A percentile compares a stretch with the other conserved stretches of the same genome.
Evolutionary conservation across 2,797 vertebrate genomes (phyloP).

Genomic region (Dipus sagitta): DNA sequence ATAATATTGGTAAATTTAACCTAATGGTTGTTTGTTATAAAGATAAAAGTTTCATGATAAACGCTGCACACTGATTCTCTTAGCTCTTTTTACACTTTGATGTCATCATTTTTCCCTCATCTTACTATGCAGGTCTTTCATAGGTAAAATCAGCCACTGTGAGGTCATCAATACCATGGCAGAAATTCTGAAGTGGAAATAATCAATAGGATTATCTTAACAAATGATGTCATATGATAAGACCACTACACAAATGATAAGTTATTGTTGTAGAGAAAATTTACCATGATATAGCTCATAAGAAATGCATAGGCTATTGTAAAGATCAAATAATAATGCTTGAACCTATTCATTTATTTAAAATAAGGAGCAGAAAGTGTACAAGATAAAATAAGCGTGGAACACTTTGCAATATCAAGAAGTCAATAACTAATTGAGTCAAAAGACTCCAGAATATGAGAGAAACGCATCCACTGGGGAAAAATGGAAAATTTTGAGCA

Average conservation of each 20-base stretch:
- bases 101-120: no score
- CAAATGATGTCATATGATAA: not conserved
- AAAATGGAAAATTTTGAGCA: not conserved
- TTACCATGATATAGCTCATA: not conserved
- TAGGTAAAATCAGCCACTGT: no score
- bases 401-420: no score
- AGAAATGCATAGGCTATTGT: not conserved
- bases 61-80: not conserved
- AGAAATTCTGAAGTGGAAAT: not conserved
- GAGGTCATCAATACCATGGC: no score
- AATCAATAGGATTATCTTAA: not conserved
- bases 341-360: no score
- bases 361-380: no score
- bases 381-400: no score
- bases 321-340: not conserved
- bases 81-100: no score
- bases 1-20: constrained; percentile 38
- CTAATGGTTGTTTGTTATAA: constrained; percentile 49
- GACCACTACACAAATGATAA: not conserved
- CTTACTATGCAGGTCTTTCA: no score
- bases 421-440: no score
- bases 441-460: not conserved
- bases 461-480: not conserved
- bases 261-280: not conserved
- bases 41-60: constrained; percentile 50